Evolutionary conservation across 2,888 invertebrate species (phyloP), one percentile per base, ranked within the genome.

Genomic region (Seira musarum): DNA sequence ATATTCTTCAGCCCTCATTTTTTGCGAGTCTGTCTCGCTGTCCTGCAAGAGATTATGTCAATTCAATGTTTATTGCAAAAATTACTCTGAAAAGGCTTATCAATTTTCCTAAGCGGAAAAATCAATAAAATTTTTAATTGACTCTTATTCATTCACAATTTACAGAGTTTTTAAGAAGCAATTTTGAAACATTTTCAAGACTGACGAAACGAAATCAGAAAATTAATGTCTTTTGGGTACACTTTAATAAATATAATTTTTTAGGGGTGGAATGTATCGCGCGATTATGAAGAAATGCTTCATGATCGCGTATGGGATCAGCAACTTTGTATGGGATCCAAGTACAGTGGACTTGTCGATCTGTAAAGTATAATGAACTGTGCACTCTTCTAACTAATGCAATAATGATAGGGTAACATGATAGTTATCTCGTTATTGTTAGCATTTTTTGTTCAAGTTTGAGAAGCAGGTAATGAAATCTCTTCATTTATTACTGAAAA

Each of bases 401-500:
- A n/a, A n/a, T n/a, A n/a, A n/a, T n/a, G 13, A 6, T 40, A 8
- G 40, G 13, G 40, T 40, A 40, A 40, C 40, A 8, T 40, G 40
- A 40, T 40, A 40, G 40, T 40, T 40, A 40, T 40, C 40, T 40
- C 40, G 40, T 40, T 40, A 40, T 40, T 40, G 6, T 40, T 40
- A 40, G 13, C 40, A 40, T 40, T 40, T 40, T 40, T 40, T 40
- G 40, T 40, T 8, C 40, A 40, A 40, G 40, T 40, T 40, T 40
- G 57, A 63, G 46, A n/a, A 35, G 60, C 61, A 67, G 35, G 61
- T 67, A 74, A 60, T 74, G 66, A 74, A 67, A 60, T 30, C 19
- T 66, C n/a, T 8, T 2, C 21, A 17, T 19, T 40, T 22, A 2
- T 2, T 21, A 46, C 46, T 19, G 40, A 40, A 40, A 40, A 40